Evolutionary conservation across 2,113 vertebrate genomes (phyloP), one percentile per base, ranked within the genome.

Genomic region (Pterocles burchelli): DNA sequence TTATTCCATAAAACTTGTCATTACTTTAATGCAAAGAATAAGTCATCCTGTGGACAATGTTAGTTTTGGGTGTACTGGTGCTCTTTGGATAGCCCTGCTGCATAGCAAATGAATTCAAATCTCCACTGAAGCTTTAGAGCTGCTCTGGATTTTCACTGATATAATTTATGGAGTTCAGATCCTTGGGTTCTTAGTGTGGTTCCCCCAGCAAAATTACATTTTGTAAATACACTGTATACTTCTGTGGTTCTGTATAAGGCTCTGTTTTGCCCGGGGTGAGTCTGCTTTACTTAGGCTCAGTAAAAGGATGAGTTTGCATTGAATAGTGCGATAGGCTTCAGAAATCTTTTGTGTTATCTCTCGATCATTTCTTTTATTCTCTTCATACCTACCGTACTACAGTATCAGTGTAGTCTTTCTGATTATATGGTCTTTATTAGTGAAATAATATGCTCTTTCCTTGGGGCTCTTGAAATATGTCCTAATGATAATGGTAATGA

Each of bases 381-480:
- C 17, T 85, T 82, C 55, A 3, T 66, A 62, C 67, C 43, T 67
- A 57, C 46, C 21, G 33, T 51, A 58, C 79, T 86, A 12, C 65
- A 46, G 45, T 43, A 83, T 91, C 65, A 73, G 24, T 33, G 26
- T 51, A 61, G 38, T 71, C 70, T 49, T 95, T 94, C 86, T 90
- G 76, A 82, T 87, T 46, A 89, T 95, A 90, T 2, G 21, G 92
- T 97, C 91, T 90, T 93, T 96, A 79, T 85, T 94, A 90, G 88
- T 84, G 80, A 92, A 94, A 93, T 95, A 91, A 88, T 90, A 58
- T 41, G 19, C 38, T 90, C 85, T 87, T 96, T 96, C 91, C 96
- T 91, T 89, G 76, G 83, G 70, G 79, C 86, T 93, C 86, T 88
- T 96, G 88, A 97, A 97, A 74, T 94, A 63, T 71, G 59, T 93